Percentiles rank a stretch among this genome's conserved stretches.
These are phyloP conservation scores for Phaenicophaeus curvirostris DNA, from an alignment of 2,797 vertebrate species.

Conservation along the genomic window DNA sequence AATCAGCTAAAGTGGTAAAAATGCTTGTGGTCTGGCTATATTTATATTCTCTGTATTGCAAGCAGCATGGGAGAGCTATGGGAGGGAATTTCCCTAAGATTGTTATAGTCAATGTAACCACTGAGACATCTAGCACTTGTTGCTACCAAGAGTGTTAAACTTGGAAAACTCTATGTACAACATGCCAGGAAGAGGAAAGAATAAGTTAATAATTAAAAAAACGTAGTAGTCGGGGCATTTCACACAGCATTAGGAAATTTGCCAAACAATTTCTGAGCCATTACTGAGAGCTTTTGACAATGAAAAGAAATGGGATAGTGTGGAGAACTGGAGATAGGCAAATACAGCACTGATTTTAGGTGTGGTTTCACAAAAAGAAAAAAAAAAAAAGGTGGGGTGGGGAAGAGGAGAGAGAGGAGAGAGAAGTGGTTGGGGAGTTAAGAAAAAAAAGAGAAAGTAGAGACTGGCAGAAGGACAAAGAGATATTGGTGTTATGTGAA, in stretches of 20 bases:
- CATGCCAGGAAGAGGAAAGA: background rate
- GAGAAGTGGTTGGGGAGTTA: background rate
- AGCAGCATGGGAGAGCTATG: constrained; percentile 32
- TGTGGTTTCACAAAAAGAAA: background rate
- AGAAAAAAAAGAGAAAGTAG: background rate
- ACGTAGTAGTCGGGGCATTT: background rate
- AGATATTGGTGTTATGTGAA: background rate
- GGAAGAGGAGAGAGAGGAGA: background rate
- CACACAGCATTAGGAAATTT: background rate
- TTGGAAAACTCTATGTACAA: background rate
- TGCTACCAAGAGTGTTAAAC: constrained; percentile 31
- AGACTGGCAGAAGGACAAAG: background rate
- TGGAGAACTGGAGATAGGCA: background rate
- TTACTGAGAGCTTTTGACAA: background rate
- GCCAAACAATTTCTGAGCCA: background rate
- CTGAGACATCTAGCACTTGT: background rate
- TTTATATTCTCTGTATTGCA: constrained; percentile 25
- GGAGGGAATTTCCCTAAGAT: constrained; percentile 40
- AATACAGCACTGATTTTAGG: background rate
- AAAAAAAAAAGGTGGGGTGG: background rate
- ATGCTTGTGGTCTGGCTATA: constrained; percentile 50
- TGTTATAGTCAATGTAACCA: constrained; percentile 1
- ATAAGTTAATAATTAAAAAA: background rate
- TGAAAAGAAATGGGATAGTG: background rate
- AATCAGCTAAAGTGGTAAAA: constrained; percentile 63